Base-by-base conservation (phyloP, 2,113 vertebrate genomes). In the Tilapia sparmanii region DNA sequence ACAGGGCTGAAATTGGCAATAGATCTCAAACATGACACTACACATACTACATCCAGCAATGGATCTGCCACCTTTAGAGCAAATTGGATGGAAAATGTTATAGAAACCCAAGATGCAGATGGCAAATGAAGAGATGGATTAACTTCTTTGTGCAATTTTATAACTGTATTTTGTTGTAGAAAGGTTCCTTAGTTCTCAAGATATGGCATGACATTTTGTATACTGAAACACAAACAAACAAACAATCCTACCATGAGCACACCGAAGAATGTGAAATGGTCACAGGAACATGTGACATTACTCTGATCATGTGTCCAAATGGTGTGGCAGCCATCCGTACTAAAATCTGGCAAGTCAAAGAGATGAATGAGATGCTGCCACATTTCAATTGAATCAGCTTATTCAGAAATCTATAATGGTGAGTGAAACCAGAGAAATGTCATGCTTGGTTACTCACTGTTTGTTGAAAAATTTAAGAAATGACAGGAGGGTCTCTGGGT, bases 201-300 rank as follows among this genome's bases (percentile, higher is more conserved):
- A 61, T 6, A 61, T 18, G 9, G 57, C 16, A 61, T 9, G 16
- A 2, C 18, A 38, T 12, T 55, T n/a, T 40, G 29, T 10, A 42
- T 19, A 13, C 12, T 19, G 11, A 59, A n/a, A 71, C 24, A 26
- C 54, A 57, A 57, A 57, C 2, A 57, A 57, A 57, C 6, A 57
- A 2, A 10, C 31, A 18, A 9, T 47, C 89, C 13, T 90, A 95
- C 94, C 87, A 95, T 3, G 12, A 95, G 92, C 13, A 95, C 83
- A 7, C 57, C 90, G 8, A 95, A 95, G 85, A 88, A 90, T 18
- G 94, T 95, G 86, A 95, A 76, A 83, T 95, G 94, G 40, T 93
- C 2, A 55, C 91, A 95, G 55, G 79, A 89, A 57, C 94, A 95
- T 66, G 80, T 93, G 83, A 93, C 2, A 4, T 83, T 0, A 54